Evolutionary conservation across 2,888 invertebrate genomes (phyloP), one percentile per base, ranked within the genome.

Genomic region (Acanthosepion lycidas): DNA sequence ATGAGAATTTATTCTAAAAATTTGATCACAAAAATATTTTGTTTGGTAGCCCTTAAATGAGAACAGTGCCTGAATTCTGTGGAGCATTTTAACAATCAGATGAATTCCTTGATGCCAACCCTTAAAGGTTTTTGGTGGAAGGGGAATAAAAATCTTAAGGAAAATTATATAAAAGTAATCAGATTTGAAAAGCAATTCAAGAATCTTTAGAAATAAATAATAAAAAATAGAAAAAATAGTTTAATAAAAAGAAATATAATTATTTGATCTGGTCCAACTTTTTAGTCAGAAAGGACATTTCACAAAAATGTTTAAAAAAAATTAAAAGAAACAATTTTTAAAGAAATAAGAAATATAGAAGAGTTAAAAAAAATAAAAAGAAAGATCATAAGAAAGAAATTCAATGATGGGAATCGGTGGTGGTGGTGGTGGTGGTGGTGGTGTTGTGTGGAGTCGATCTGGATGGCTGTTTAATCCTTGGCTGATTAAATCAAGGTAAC

Each of bases 401-500:
- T 78, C 78, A n/a, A 78, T 78, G n/a, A 15, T 78, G n/a, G n/a
- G 15, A 78, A 78, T n/a, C 12, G 18, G 78, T 12, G 78, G 78
- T 64, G n/a, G 78, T 78, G 9, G 2, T 12, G 4, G 33, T 33
- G 33, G 33, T 33, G 33, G 33, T 33, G 33, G 33, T 33, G n/a
- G n/a, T n/a, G n/a, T 20, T n/a, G n/a, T n/a, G 33, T 28, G n/a
- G 55, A 20, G 4, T n/a, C n/a, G n/a, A 33, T 8, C 18, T n/a
- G n/a, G n/a, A 33, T 23, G n/a, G 18, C 33, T n/a, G n/a, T 78
- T 78, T 78, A 33, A 78, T 78, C 78, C n/a, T 78, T 78, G n/a
- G 78, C n/a, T 78, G 78, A 78, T 78, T 78, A 78, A 78, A 78
- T 78, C 78, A 78, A n/a, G n/a, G 78, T 78, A 78, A 78, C n/a